phyloP scores from a whole-genome alignment of 1,140 invertebrate species.

The Drosophila auraria region DNA sequence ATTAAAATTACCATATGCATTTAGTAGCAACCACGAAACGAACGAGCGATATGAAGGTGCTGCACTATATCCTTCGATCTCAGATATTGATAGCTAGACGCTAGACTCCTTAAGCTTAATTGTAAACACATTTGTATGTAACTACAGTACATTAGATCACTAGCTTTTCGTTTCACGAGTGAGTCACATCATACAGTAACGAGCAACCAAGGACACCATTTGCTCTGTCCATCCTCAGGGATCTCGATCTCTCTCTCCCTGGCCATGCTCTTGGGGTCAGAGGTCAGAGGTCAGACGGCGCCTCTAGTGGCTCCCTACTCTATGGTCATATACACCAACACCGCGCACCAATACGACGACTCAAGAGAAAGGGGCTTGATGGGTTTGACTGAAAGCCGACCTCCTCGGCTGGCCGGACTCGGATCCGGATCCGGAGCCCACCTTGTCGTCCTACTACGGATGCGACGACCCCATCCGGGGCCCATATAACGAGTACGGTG shows the following conservation, averaged over 20 bases:
- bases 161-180: slow-evolving; percentile 83
- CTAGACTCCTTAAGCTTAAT: slow-evolving; percentile 65
- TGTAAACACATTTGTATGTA: slow-evolving; percentile 81
- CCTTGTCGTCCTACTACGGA: slow-evolving; percentile 84
- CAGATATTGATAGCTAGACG: slow-evolving; percentile 40
- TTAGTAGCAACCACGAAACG: slow-evolving; percentile 60
- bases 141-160: slow-evolving; percentile 81
- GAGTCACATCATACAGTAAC: slow-evolving; percentile 36
- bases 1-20: slow-evolving; percentile 75
- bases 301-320: slow-evolving; percentile 9
- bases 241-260: background rate
- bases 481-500: slow-evolving; percentile 94
- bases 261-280: background rate
- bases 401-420: background rate
- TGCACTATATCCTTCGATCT: slow-evolving; percentile 45
- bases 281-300: background rate
- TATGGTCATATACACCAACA: slow-evolving; percentile 18
- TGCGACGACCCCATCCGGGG: slow-evolving; percentile 91
- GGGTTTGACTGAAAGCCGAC: slow-evolving; percentile 60
- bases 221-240: background rate
- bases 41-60: slow-evolving; percentile 44
- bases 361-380: slow-evolving; percentile 59
- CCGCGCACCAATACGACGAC: slow-evolving; percentile 16
- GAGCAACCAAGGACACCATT: background rate
- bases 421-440: background rate